phyloP scores from a whole-genome alignment of 1,140 invertebrate species.

The Metopolophium dirhodum region DNA sequence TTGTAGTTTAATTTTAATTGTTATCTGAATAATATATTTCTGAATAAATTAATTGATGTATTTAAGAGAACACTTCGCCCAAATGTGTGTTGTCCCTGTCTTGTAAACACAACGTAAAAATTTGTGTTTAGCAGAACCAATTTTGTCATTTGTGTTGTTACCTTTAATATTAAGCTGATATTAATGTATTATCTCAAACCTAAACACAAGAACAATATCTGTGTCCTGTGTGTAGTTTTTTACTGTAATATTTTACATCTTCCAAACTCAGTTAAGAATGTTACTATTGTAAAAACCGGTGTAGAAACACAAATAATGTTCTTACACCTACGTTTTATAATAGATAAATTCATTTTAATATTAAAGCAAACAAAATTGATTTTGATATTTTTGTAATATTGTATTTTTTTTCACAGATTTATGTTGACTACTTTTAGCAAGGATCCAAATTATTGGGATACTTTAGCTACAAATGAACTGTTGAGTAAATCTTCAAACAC shows the following conservation, averaged over 20 bases:
- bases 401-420: slow-evolving; percentile 10
- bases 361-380: neutral
- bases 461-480: slow-evolving; percentile 21
- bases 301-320: neutral
- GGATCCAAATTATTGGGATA: slow-evolving; percentile 49
- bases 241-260: neutral
- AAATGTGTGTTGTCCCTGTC: too few species aligned
- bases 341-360: neutral
- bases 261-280: neutral
- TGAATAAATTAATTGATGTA: too few species aligned
- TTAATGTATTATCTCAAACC: too few species aligned
- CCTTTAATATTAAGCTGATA: neutral
- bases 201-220: too few species aligned
- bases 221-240: neutral
- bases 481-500: neutral
- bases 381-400: neutral
- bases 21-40: too few species aligned
- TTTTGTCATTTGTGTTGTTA: too few species aligned
- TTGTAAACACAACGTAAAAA: neutral
- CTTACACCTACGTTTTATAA: neutral
- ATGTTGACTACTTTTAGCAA: neutral
- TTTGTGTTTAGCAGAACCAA: neutral
- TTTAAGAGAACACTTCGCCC: too few species aligned
- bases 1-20: neutral
- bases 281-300: neutral